Evolutionary conservation across 2,888 invertebrate species (phyloP).

Genomic region (Graphium colonna): DNA sequence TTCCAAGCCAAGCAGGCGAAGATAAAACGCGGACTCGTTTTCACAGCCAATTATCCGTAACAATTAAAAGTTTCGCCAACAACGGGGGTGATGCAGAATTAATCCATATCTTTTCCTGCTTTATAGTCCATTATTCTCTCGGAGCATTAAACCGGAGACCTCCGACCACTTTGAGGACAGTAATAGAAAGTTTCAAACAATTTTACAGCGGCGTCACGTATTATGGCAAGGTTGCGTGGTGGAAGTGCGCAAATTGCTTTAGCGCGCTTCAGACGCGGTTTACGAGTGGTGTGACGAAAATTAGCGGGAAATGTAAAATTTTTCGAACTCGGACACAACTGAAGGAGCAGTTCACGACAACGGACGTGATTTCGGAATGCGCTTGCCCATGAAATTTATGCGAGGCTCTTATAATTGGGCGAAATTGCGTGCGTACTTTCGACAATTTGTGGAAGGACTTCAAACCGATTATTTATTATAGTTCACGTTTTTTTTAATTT

Average conservation of each 20-base stretch:
- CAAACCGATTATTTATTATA: no score
- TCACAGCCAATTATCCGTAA: constrained; percentile 21
- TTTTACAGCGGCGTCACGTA: constrained; percentile 27
- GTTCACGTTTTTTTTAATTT: no score
- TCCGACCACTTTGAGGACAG: constrained; percentile 22
- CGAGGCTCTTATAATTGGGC: constrained; percentile 23
- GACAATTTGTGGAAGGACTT: background rate
- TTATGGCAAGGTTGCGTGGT: constrained; percentile 23
- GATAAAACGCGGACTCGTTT: constrained; percentile 17
- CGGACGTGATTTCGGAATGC: constrained; percentile 53
- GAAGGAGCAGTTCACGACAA: constrained; percentile 61
- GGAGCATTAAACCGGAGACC: constrained; percentile 17
- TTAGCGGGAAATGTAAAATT: constrained; percentile 44
- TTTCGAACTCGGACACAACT: constrained; percentile 55
- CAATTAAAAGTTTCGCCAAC: constrained; percentile 23
- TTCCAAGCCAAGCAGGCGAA: constrained; percentile 11
- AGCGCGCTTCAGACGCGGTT: constrained; percentile 26
- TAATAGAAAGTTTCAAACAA: constrained; percentile 28
- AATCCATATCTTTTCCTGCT: constrained; percentile 24
- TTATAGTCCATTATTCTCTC: constrained; percentile 21
- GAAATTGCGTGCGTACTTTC: constrained; percentile 4
- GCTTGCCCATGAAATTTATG: constrained; percentile 36
- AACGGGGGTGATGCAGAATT: constrained; percentile 20
- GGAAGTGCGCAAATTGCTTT: constrained; percentile 27
- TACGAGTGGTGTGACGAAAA: constrained; percentile 36